Base-by-base conservation (phyloP, 2,113 vertebrate species). In the Zosterops lateralis region DNA sequence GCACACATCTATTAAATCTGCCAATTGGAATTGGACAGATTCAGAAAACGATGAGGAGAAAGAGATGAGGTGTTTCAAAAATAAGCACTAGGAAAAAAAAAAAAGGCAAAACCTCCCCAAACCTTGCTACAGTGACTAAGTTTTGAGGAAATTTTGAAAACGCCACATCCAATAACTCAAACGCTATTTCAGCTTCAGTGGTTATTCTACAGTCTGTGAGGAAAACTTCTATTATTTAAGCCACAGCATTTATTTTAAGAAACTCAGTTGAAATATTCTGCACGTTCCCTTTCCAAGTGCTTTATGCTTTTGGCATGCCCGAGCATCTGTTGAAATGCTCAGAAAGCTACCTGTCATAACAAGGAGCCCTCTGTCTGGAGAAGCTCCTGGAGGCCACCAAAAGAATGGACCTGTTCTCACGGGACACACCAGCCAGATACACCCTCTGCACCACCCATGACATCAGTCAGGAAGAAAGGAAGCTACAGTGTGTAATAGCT, bases 171-270 rank as follows among this genome's bases (percentile, higher is more conserved):
- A 94, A 25, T 57, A 89, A 74, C 36, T 81, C 62, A 91, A 73
- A 90, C 0, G 3, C 40, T 72, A 45, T 85, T 92, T 93, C 83
- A 54, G 92, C 82, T 91, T 53, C 40, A 51, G 85, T 31, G n/a
- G 60, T 78, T 87, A 61, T 72, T 93, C 54, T 62, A 48, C 16
- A 86, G 66, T n/a, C 51, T 61, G 44, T 32, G 36, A 96, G 83
- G 67, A 95, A 96, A 95, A 93, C 68, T 79, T 96, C 84, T 90
- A 95, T 96, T 96, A 97, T 96, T 96, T 95, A 96, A 96, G 85
- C 32, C 62, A 44, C 0, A 0, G 51, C 67, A 77, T 88, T 96
- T 94, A 93, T 94, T 95, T 93, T 93, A 89, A 95, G 90, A 77
- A 95, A 94, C 3, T 0, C 7, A 9, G 85, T 31, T 96, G 90